Base-by-base conservation (phyloP, 1,140 invertebrate genomes). In the Nasonia giraulti region DNA sequence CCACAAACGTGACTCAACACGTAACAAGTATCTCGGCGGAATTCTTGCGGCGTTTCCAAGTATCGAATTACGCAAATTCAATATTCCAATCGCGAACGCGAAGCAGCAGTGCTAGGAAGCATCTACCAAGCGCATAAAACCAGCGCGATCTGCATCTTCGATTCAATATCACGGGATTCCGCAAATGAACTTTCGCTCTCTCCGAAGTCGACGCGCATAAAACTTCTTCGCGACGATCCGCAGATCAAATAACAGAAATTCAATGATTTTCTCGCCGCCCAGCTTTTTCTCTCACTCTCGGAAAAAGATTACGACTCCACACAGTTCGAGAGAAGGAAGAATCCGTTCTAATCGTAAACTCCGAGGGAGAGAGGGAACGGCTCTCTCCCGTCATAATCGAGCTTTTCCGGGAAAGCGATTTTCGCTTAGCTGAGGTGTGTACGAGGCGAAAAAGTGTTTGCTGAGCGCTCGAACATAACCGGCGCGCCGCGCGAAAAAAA, bases 341-440 rank as follows among this genome's bases (percentile, higher is more conserved):
- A 62, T 47, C 12, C 79, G 85, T 84, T 87, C 86, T 87, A 87
- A 88, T 83, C 78, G 78, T 79, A 79, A 85, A 27, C 78, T 85
- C 86, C 86, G 87, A 88, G 86, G 8, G 84, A 37, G 33, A 37
- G 33, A 37, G 33, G 33, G 3, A 37, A 37, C 4, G 33, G 33
- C 33, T 37, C 33, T 27, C 85, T 89, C 85, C 89, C 85, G 82
- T 85, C 87, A 89, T 88, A 90, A 88, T 89, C 87, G 71, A 80
- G 82, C 85, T 73, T 86, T 91, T 91, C 90, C 88, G 31, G 86
- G 91, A 91, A 91, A 86, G 83, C 86, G 87, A 91, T 91, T 91
- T 91, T 89, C 88, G 88, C 86, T 33, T 86, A 79, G 81, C 79
- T 37, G 23, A 83, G 80, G 62, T 83, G 55, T 82, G 82, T 68